A percentile compares a stretch with the other conserved stretches of the same genome.
Conservation (phyloP, 2,113 vertebrate genomes). For the Cololabis saira region DNA sequence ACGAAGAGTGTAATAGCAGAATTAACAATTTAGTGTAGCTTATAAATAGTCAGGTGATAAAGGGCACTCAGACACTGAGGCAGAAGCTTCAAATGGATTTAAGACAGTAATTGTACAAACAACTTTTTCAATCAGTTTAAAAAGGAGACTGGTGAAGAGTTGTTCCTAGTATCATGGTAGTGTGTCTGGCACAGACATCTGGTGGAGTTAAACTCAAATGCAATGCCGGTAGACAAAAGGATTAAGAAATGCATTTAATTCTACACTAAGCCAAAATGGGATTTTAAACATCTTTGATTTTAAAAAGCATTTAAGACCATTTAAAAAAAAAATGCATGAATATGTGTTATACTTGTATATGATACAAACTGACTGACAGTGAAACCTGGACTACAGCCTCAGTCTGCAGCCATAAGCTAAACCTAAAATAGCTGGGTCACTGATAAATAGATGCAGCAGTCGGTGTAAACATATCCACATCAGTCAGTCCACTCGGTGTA, state of each 20-base stretch:
- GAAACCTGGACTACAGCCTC: neutral
- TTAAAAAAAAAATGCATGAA: too few relatives aligned
- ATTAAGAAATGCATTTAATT: too few relatives aligned
- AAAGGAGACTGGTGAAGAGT: neutral
- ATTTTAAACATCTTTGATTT: too few relatives aligned
- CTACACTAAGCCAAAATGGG: too few relatives aligned
- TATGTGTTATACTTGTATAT: neutral
- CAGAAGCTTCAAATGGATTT: neutral
- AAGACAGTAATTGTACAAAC: too few relatives aligned
- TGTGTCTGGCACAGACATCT: neutral
- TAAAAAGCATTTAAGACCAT: too few relatives aligned
- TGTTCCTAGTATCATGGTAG: neutral
- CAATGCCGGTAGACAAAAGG: too few relatives aligned
- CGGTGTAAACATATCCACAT: slow-evolving; percentile 29
- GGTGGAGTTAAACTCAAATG: neutral
- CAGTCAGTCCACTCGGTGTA: neutral
- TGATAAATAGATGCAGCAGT: neutral
- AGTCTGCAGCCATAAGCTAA: slow-evolving; percentile 1
- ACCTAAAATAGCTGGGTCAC: slow-evolving; percentile 13
- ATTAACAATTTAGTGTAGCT: too few relatives aligned
- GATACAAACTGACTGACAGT: neutral
- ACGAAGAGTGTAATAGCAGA: too few relatives aligned
- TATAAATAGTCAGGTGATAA: too few relatives aligned
- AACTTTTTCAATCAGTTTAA: neutral
- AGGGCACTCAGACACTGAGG: neutral